Evolutionary conservation across 2,113 vertebrate genomes (phyloP), one percentile per base, ranked within the genome.

Genomic region (Leuciscus idus): DNA sequence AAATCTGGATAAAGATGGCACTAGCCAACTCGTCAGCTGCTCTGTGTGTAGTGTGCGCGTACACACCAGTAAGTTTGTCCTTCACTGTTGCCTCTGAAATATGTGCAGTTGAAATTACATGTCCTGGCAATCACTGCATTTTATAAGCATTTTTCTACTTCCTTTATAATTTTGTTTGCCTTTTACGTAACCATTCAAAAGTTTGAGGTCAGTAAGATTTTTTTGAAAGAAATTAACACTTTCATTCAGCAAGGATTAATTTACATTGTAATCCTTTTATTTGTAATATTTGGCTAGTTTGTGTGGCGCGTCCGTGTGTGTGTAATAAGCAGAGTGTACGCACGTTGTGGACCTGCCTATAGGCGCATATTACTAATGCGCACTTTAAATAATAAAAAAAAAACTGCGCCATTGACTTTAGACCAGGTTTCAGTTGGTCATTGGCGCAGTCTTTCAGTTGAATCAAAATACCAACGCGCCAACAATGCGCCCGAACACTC

Each of bases 11-110:
- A 95, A 97, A 86, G 97, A 99, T 12, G 98, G 97, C 75, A 98
- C 96, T 89, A 99, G 98, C 3, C 1, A 95, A 39, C 94, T 99
- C 1, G 90, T 99, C 92, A 98, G 96, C 91, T 99, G 98, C 91
- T 94, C 94, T 88, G 96, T 93, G 89, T 99, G 98, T 93, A 95
- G 93, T 0, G 98, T 99, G 85, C 95, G 97, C 3, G 98, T 99
- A 15, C 98, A 99, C 43, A 94, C 96, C 4, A 99, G 98, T 99
- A 94, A 97, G 8, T 77, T 50, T 15, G 15, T 6, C 7, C 17
- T 26, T 52, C 3, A 4, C n/a, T 23, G 61, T 26, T 13, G 19
- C 36, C 21, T 7, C 57, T 48, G 11, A 52, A 30, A 26, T 30
- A 70, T 62, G 4, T 30, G 13, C 46, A 46, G 21, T 26, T 39